phyloP scores from a whole-genome alignment of 2,113 vertebrate species.

The Lycaon pictus region DNA sequence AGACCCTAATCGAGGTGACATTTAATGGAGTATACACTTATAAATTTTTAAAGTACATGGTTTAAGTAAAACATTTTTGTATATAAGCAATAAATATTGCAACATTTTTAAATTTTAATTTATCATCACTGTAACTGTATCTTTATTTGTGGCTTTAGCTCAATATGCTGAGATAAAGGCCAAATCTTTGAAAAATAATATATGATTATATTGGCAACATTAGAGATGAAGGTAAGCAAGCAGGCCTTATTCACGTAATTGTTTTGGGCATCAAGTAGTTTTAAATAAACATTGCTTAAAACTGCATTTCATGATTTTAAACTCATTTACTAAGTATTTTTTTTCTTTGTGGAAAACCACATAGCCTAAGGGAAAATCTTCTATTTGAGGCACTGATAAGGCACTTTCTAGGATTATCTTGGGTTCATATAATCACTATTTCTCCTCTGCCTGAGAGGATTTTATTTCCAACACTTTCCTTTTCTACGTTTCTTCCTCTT shows the following conservation, averaged over 20 bases:
- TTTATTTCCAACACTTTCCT: neutral
- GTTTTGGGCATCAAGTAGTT: neutral
- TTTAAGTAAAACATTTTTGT: slow-evolving; percentile 58
- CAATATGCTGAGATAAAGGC: neutral
- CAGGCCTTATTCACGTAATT: neutral
- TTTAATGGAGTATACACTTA: slow-evolving; percentile 42
- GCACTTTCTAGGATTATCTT: neutral
- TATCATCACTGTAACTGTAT: neutral
- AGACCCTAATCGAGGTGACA: neutral
- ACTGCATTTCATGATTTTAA: neutral
- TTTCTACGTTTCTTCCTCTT: neutral
- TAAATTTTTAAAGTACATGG: neutral
- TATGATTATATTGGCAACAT: accelerated
- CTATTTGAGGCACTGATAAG: neutral
- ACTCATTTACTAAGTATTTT: neutral
- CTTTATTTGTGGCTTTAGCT: neutral
- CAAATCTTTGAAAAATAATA: neutral
- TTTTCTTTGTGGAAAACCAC: neutral
- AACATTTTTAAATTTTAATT: slow-evolving; percentile 55
- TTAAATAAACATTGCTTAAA: neutral
- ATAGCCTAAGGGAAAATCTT: neutral
- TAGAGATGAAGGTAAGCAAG: neutral
- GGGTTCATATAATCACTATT: neutral
- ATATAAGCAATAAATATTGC: slow-evolving; percentile 44
- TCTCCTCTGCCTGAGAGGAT: neutral